Evolutionary conservation across 2,113 vertebrate genomes (phyloP).

Genomic region (Plectropomus leopardus): DNA sequence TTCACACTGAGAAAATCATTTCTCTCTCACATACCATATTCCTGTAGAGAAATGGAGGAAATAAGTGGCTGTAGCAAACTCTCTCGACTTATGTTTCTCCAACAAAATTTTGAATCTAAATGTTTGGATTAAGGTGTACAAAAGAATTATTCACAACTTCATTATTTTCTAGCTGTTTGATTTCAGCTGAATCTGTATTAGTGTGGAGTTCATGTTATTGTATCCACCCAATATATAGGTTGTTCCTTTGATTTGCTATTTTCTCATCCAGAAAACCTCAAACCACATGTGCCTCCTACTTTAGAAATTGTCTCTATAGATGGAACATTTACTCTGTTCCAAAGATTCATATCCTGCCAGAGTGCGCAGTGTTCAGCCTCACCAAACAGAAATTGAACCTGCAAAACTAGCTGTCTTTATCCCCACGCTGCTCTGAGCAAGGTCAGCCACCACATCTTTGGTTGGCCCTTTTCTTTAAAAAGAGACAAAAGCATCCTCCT

Average conservation of each 20-base stretch:
- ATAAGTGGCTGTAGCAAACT: background rate
- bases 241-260: constrained; percentile 22
- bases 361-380: background rate
- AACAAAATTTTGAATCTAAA: background rate
- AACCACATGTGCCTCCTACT: background rate
- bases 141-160: background rate
- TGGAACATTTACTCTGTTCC: constrained; percentile 34
- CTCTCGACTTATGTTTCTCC: background rate
- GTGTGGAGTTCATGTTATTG: background rate
- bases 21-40: background rate
- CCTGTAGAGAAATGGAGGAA: background rate
- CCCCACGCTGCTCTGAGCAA: constrained; percentile 22
- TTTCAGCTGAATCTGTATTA: background rate
- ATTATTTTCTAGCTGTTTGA: background rate
- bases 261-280: background rate
- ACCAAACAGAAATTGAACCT: constrained; percentile 31
- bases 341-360: constrained; percentile 52
- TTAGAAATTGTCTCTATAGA: constrained; percentile 5
- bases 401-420: constrained; percentile 32
- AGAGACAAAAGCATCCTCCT: constrained; percentile 16
- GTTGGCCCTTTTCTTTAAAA: constrained; percentile 9
- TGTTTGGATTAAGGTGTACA: background rate
- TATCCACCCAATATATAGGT: background rate
- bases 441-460: constrained; percentile 32
- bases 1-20: background rate